Percentiles rank a stretch among this genome's conserved stretches.
These are phyloP conservation scores for Chaenodraco wilsoni DNA, from an alignment of 2,797 vertebrate genomes.

Conservation along the genomic window DNA sequence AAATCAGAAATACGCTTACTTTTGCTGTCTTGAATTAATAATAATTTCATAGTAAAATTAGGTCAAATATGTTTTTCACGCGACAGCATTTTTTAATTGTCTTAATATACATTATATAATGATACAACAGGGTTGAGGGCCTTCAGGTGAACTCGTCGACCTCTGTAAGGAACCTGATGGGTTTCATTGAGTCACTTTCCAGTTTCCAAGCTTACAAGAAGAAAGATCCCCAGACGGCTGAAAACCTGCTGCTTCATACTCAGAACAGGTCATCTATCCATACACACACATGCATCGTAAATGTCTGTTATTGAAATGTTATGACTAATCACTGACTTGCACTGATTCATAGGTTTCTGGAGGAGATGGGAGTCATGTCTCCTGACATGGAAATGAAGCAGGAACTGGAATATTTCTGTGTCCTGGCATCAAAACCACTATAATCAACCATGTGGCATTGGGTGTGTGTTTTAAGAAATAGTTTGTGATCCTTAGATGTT, in stretches of 20 bases:
- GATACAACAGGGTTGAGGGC: constrained; percentile 64
- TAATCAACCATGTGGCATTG: constrained; percentile 37
- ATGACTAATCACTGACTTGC: background rate
- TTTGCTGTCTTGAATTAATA: background rate
- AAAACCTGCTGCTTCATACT: constrained; percentile 61
- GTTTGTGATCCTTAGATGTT: background rate
- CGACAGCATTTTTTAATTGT: background rate
- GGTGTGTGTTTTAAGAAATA: background rate
- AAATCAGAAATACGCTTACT: background rate
- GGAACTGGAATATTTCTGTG: constrained; percentile 69
- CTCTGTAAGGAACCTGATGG: constrained; percentile 62
- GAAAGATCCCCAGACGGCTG: constrained; percentile 61
- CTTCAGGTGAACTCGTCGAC: constrained; percentile 44
- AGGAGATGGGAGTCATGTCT: constrained; percentile 76
- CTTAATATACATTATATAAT: background rate
- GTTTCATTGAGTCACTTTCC: constrained; percentile 73
- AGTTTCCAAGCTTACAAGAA: constrained; percentile 74
- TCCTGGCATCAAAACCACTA: constrained; percentile 77
- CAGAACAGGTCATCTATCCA: constrained; percentile 63
- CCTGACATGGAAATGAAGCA: constrained; percentile 69
- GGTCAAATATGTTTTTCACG: background rate
- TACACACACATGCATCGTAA: background rate
- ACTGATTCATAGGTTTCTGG: constrained; percentile 70
- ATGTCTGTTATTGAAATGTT: background rate
- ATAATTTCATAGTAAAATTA: background rate